Evolutionary conservation across 2,888 invertebrate species (phyloP).

Genomic region (Dryobotodes eremita): DNA sequence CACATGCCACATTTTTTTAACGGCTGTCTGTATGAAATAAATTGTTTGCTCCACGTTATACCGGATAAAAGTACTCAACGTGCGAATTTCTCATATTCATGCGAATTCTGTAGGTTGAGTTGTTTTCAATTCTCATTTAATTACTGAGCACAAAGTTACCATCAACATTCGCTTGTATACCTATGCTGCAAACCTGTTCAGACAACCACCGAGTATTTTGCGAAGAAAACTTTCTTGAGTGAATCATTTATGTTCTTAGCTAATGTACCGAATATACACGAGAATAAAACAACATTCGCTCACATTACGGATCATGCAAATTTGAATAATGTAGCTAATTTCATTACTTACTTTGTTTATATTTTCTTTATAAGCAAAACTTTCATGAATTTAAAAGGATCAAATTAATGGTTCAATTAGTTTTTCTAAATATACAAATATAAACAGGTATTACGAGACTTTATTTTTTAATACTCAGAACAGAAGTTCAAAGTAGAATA

Average conservation of each 20-base stretch:
- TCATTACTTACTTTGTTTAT: slow-evolving; percentile 24
- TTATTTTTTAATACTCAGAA: slow-evolving; percentile 1
- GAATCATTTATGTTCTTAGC: slow-evolving; percentile 55
- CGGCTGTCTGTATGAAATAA: background rate
- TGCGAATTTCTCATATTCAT: slow-evolving; percentile 5
- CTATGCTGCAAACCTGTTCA: slow-evolving; percentile 54
- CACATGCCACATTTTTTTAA: slow-evolving; percentile 4
- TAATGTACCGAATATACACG: slow-evolving; percentile 44
- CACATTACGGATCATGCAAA: slow-evolving; percentile 26
- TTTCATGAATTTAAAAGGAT: slow-evolving; percentile 8
- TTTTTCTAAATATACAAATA: background rate
- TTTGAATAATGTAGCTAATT: slow-evolving; percentile 34
- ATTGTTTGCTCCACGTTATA: slow-evolving; percentile 6
- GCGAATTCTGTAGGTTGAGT: slow-evolving; percentile 58
- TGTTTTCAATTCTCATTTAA: slow-evolving; percentile 81
- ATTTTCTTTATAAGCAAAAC: slow-evolving; percentile 11
- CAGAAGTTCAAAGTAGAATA: background rate
- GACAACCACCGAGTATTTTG: slow-evolving; percentile 51
- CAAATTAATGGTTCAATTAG: background rate
- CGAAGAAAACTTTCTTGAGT: slow-evolving; percentile 53
- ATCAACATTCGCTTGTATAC: slow-evolving; percentile 64
- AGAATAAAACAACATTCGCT: slow-evolving; percentile 44
- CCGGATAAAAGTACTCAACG: background rate
- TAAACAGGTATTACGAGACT: background rate
- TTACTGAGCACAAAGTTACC: slow-evolving; percentile 73